These are phyloP conservation scores for Rhagoletis pomonella DNA, from an alignment of 1,140 invertebrate genomes.

Conservation along the genomic window DNA sequence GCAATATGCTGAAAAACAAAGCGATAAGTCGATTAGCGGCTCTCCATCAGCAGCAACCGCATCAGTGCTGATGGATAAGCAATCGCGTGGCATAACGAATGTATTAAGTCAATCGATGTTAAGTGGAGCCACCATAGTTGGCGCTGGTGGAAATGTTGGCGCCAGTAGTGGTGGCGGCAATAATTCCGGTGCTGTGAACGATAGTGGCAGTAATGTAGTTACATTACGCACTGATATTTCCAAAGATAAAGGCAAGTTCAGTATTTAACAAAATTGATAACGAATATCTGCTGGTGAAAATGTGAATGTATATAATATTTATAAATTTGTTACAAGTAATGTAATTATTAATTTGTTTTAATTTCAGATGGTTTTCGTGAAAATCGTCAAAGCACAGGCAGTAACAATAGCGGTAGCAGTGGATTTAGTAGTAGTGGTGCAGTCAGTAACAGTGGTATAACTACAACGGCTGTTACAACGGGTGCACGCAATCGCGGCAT, in stretches of 20 bases:
- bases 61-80: constrained; percentile 57
- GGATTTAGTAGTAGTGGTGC: constrained; percentile 53
- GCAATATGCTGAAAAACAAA: not conserved
- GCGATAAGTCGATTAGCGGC: not conserved
- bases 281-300: too few relatives aligned
- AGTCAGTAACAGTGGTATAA: constrained; percentile 30
- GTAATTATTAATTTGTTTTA: not conserved
- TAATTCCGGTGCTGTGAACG: constrained; percentile 60
- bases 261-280: not conserved
- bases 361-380: constrained; percentile 58
- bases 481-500: constrained; percentile 14
- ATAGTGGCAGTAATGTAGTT: constrained; percentile 54
- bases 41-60: constrained; percentile 55
- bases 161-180: constrained; percentile 62
- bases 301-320: too few relatives aligned
- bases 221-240: constrained; percentile 57
- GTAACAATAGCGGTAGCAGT: constrained; percentile 52
- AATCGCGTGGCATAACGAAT: constrained; percentile 54
- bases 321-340: too few relatives aligned
- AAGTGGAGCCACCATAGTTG: constrained; percentile 48
- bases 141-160: constrained; percentile 59
- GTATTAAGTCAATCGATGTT: not conserved
- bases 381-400: constrained; percentile 57
- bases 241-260: constrained; percentile 58
- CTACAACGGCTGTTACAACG: not conserved